Evolutionary conservation across 2,888 invertebrate species (phyloP).

Genomic region (Melinaea marsaeus): DNA sequence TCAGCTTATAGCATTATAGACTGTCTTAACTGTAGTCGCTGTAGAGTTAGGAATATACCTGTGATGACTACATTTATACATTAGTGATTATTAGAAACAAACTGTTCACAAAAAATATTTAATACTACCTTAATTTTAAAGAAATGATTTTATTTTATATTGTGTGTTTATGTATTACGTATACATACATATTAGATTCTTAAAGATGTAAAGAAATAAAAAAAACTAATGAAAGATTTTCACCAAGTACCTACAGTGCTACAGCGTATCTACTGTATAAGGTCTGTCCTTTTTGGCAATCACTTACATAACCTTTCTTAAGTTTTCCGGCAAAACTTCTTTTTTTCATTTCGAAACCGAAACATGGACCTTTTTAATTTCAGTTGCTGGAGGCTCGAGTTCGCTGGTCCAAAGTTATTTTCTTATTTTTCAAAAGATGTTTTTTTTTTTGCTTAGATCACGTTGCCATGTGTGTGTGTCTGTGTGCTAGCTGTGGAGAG

Average conservation of each 20-base stretch:
- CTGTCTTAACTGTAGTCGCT: neutral
- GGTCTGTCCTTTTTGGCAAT: neutral
- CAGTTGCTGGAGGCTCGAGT: constrained; percentile 16
- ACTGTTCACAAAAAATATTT: neutral
- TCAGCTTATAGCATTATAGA: constrained; percentile 15
- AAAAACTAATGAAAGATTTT: too few relatives aligned
- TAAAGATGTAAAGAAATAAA: too few relatives aligned
- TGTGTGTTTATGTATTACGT: too few relatives aligned
- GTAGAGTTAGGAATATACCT: neutral
- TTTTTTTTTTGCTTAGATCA: constrained; percentile 29
- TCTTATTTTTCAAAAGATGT: constrained; percentile 23
- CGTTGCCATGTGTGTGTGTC: neutral
- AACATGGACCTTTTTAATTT: constrained; percentile 22
- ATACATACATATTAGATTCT: too few relatives aligned
- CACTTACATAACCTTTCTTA: constrained; percentile 3
- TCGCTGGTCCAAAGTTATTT: constrained; percentile 5
- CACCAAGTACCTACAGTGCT: too few relatives aligned
- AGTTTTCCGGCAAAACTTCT: constrained; percentile 4
- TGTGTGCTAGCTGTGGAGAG: too few relatives aligned
- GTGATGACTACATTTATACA: neutral
- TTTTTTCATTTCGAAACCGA: constrained; percentile 17
- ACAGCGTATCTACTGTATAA: too few relatives aligned
- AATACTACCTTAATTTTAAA: too few relatives aligned
- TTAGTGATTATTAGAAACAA: neutral
- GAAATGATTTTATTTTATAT: too few relatives aligned